Conservation (phyloP, 2,888 invertebrate genomes). For the Slavum lentiscoides region DNA sequence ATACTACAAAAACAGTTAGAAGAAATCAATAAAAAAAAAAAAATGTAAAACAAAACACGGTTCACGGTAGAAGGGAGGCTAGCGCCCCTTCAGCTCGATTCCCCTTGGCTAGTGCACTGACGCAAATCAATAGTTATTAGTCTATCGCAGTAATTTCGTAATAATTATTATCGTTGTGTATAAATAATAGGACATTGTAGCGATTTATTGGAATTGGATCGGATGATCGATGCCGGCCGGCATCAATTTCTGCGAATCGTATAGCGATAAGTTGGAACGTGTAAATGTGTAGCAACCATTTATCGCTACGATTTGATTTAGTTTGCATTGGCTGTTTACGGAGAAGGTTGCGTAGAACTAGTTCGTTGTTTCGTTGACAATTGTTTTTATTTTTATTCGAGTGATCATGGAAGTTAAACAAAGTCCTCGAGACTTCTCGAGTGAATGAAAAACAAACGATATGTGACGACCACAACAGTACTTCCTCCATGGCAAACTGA, state of each 20-base stretch:
- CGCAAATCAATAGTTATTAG: too few relatives aligned
- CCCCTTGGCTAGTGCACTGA: too few relatives aligned
- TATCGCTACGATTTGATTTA: conserved; percentile 40
- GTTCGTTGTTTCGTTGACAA: conserved; percentile 23
- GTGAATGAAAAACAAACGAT: too few relatives aligned
- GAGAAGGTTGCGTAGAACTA: not conserved
- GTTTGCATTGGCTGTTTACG: conserved; percentile 38
- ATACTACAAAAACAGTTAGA: too few relatives aligned
- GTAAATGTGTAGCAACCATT: conserved; percentile 18
- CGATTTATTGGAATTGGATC: conserved; percentile 30
- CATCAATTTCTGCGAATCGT: conserved; percentile 33
- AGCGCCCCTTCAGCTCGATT: too few relatives aligned
- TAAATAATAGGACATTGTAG: conserved; percentile 36
- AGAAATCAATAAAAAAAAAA: too few relatives aligned
- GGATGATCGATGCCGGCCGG: conserved; percentile 16
- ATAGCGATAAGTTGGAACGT: conserved; percentile 5
- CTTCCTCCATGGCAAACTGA: too few relatives aligned
- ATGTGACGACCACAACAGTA: too few relatives aligned
- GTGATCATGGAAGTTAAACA: conserved; percentile 17
- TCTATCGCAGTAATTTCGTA: too few relatives aligned
- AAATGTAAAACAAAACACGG: too few relatives aligned
- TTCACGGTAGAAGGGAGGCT: too few relatives aligned
- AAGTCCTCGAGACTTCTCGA: conserved; percentile 15
- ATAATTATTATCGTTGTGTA: conserved; percentile 15
- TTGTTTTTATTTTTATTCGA: conserved; percentile 4